Evolutionary conservation across 1,140 invertebrate genomes (phyloP).

Genomic region (Choristoneura fumiferana): DNA sequence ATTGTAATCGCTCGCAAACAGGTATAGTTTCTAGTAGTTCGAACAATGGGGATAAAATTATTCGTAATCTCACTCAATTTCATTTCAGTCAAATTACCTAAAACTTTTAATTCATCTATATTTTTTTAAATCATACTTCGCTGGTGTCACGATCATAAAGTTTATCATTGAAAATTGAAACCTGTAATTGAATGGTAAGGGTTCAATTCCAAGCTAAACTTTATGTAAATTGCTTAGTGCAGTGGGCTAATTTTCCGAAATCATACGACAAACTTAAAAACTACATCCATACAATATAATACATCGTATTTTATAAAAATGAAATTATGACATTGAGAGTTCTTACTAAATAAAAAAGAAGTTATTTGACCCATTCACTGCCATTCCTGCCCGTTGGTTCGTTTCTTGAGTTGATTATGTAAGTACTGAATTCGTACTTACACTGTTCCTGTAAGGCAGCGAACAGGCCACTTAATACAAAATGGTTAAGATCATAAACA

Average conservation of each 20-base stretch:
- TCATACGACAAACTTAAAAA: conserved; percentile 16
- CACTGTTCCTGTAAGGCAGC: too few species aligned
- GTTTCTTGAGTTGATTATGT: too few species aligned
- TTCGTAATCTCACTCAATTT: conserved; percentile 21
- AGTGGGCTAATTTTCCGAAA: conserved; percentile 2
- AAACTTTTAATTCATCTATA: conserved; percentile 13
- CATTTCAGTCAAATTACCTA: conserved; percentile 15
- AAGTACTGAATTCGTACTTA: too few species aligned
- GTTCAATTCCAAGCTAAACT: too few species aligned
- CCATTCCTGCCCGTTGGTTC: too few species aligned
- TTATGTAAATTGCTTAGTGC: too few species aligned
- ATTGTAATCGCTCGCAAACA: not conserved
- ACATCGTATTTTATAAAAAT: not conserved
- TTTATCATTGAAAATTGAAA: too few species aligned
- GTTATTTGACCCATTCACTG: too few species aligned
- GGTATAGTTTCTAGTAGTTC: not conserved
- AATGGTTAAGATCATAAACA: too few species aligned
- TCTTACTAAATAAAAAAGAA: not conserved
- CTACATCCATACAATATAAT: conserved; percentile 15
- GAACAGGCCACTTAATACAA: too few species aligned
- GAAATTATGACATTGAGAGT: conserved; percentile 15
- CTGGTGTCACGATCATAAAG: too few species aligned
- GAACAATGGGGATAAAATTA: not conserved
- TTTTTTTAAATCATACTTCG: not conserved
- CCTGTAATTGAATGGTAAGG: too few species aligned